phyloP scores from a whole-genome alignment of 2,797 vertebrate genomes.

The Phoebastria nigripes region DNA sequence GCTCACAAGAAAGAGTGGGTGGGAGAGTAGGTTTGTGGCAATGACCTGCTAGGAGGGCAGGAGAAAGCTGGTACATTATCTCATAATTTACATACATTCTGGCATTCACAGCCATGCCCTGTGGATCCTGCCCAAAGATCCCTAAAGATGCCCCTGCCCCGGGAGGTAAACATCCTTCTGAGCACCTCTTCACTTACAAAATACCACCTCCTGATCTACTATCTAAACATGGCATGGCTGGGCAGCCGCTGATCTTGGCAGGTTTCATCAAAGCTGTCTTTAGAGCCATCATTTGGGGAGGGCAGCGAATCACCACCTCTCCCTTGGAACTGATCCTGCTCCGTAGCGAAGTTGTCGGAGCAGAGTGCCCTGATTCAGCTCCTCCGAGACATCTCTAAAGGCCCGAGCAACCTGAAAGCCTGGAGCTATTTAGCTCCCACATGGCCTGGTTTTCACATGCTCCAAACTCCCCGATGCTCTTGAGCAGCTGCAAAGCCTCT shows the following conservation, averaged over 20 bases:
- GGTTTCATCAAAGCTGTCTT: neutral
- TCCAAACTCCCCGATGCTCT: neutral
- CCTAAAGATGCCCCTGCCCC: neutral
- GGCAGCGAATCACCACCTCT: neutral
- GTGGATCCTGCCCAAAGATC: neutral
- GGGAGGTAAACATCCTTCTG: neutral
- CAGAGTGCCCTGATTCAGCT: conserved; percentile 19
- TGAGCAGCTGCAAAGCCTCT: conserved; percentile 30
- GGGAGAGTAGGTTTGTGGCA: neutral
- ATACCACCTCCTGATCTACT: neutral
- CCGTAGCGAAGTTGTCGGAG: rapidly evolving
- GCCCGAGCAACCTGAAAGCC: conserved; percentile 3
- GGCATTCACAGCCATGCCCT: neutral
- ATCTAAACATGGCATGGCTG: neutral
- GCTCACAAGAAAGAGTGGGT: neutral
- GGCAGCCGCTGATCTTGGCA: neutral
- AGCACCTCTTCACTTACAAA: neutral
- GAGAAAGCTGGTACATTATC: neutral
- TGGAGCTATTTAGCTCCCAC: conserved; percentile 31
- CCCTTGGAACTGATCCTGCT: neutral
- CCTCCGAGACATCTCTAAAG: neutral
- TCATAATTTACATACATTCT: neutral
- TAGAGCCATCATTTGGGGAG: neutral
- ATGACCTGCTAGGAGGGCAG: conserved; percentile 1
- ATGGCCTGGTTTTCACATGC: neutral